These are phyloP conservation scores for Melinaea menophilus DNA, from an alignment of 2,888 invertebrate genomes.

Conservation along the genomic window DNA sequence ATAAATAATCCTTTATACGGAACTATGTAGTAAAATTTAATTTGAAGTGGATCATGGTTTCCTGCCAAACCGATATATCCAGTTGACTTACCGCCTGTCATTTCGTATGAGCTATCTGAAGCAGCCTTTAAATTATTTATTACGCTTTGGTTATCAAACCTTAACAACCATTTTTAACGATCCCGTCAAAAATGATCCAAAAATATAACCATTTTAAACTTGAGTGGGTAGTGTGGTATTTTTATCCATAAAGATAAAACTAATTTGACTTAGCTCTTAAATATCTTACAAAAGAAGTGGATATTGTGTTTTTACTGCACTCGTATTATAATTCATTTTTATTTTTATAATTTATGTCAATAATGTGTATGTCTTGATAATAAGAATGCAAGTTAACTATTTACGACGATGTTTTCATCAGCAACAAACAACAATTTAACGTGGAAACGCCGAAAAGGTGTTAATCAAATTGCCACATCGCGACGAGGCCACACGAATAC, in stretches of 20 bases:
- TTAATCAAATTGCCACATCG: slow-evolving; percentile 61
- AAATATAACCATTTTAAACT: not conserved
- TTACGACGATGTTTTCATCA: slow-evolving; percentile 2
- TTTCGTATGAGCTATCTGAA: slow-evolving; percentile 18
- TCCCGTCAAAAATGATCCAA: slow-evolving; percentile 9
- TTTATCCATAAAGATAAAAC: not conserved
- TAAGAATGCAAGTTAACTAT: not conserved
- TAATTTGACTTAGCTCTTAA: too few relatives aligned
- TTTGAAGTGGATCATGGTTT: not conserved
- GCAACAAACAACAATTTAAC: slow-evolving; percentile 29
- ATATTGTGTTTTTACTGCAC: too few relatives aligned
- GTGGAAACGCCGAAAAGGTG: slow-evolving; percentile 49
- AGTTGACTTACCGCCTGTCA: slow-evolving; percentile 23
- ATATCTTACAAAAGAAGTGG: too few relatives aligned
- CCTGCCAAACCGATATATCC: slow-evolving; percentile 25
- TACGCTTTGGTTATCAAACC: slow-evolving; percentile 12
- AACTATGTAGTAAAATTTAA: not conserved
- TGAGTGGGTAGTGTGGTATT: not conserved
- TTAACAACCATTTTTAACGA: slow-evolving; percentile 11
- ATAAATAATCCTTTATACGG: too few relatives aligned
- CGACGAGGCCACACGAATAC: slow-evolving; percentile 51
- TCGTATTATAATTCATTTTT: too few relatives aligned
- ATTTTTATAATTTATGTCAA: not conserved
- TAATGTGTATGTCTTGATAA: not conserved
- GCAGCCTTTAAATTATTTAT: slow-evolving; percentile 18